phyloP scores from a whole-genome alignment of 1,140 invertebrate species.

The Megalopta genalis region DNA sequence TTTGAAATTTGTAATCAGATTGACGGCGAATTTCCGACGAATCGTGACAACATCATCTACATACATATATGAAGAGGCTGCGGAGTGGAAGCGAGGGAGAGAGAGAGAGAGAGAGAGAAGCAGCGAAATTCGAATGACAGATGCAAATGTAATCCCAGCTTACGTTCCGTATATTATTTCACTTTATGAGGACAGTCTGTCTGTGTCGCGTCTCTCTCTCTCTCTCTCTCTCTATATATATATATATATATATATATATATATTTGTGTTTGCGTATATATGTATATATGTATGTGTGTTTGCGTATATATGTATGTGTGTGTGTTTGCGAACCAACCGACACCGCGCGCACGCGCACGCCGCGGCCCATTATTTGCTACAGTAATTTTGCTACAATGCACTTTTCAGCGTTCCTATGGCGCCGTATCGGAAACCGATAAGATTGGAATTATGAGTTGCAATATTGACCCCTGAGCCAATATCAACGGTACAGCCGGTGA shows the following conservation, averaged over 20 bases:
- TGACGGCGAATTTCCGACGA: constrained; percentile 49
- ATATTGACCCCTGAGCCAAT: constrained; percentile 39
- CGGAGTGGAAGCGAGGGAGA: neutral
- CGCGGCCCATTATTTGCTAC: constrained; percentile 11
- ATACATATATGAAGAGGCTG: constrained; percentile 11
- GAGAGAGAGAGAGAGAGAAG: constrained; percentile 3
- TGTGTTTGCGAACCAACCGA: no score
- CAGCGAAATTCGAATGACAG: constrained; percentile 39
- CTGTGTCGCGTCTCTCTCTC: no score
- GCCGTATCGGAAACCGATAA: constrained; percentile 29
- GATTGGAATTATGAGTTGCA: constrained; percentile 37
- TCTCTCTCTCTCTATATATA: no score
- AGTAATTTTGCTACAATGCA: constrained; percentile 41
- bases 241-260: no score
- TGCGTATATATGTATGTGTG: no score
- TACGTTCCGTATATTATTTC: constrained; percentile 43
- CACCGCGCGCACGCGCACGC: no score
- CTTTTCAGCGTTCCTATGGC: constrained; percentile 27
- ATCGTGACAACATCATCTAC: constrained; percentile 49
- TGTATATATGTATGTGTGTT: no score
- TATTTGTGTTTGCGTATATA: no score
- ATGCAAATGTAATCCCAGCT: constrained; percentile 47
- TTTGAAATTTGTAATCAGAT: constrained; percentile 57
- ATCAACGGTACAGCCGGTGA: neutral
- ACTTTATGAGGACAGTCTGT: constrained; percentile 1